Base-by-base conservation (phyloP, 2,888 invertebrate species). In the Ectropis crepuscularia region DNA sequence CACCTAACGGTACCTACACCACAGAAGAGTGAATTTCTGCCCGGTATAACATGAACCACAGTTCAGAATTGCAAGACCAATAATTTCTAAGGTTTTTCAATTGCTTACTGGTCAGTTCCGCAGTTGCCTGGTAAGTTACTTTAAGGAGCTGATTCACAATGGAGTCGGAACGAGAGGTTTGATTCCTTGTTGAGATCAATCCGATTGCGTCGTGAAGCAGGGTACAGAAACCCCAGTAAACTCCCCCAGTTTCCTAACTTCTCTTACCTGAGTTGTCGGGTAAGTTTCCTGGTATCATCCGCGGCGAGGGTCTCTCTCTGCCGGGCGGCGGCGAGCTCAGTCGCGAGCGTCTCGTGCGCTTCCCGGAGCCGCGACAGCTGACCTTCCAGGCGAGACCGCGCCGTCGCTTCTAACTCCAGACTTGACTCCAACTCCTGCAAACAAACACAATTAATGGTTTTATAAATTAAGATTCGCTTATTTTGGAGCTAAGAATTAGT, bases 341-440 rank as follows among this genome's bases (percentile, higher is more conserved):
- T 53, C 2, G 90, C 88, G 0, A 90, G 84, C 75, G 92, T 91
- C 63, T 85, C 89, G 79, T 89, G 91, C 7, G 89, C 88, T 65
- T 90, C 92, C 0, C 91, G 77, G 65, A 92, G 80, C 0, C 92
- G 83, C 0, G 93, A 81, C 73, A 94, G 90, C 78, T 95, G 95
- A 0, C 95, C 97, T 90, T 99, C 99, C 6, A 98, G 93, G n/a
- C 98, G 95, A 0, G 96, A 94, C 72, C 96, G 95, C 0, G 97
- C 97, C 0, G 98, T 97, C 77, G 96, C 96, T 80, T 99, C 99
- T 73, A 99, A 92, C 72, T 99, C 99, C 58, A 98, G 89, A 77
- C 97, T 97, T 2, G 98, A 97, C 85, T 99, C 98, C 63, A 99
- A 88, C 81, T 99, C 99, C 90, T 91, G 72, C 10, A 7, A 9